Evolutionary conservation across 1,140 invertebrate species (phyloP), one percentile per base, ranked within the genome.

Genomic region (Diorhabda carinulata): DNA sequence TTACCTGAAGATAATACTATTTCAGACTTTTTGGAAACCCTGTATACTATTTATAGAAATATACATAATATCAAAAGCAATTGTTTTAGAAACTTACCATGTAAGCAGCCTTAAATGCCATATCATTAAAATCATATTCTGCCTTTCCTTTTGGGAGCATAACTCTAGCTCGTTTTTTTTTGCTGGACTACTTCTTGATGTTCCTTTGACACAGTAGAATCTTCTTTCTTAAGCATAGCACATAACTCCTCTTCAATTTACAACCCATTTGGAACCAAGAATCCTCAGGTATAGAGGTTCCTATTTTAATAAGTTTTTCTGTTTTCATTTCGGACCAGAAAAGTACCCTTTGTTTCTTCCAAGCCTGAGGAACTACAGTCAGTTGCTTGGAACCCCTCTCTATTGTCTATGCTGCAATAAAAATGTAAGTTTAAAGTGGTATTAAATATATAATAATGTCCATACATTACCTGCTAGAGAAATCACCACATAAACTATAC

Each of bases 231-330:
- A 8, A 59, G 57, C 57, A 59, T 59, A 5, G 10, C 5, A 8
- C 10, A 5, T 59, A 59, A 10, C 2, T 10, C 57, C 40, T 59
- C 2, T 59, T 59, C 10, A 59, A 59, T 59, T 59, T 59, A 59
- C 57, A 59, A 59, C 57, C 10, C 57, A 59, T 59, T 59, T 59
- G 5, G 10, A 59, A 59, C 2, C 57, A 59, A 5, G 5, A 5
- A 59, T 5, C 57, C 57, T 59, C 57, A 59, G 57, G 57, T 59
- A n/a, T 59, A 2, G 57, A 59, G 57, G 57, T 59, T 10, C 40
- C 57, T 8, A 59, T 59, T 59, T 59, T 59, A 8, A 59, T n/a
- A 59, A 59, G n/a, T 10, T 59, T 59, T 59, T 47, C 45, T 5
- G 45, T 8, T 47, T 47, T 59, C 57, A 59, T 59, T 59, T 59